Evolutionary conservation across 2,797 vertebrate species (phyloP).

Genomic region (Cheirogaleus major): DNA sequence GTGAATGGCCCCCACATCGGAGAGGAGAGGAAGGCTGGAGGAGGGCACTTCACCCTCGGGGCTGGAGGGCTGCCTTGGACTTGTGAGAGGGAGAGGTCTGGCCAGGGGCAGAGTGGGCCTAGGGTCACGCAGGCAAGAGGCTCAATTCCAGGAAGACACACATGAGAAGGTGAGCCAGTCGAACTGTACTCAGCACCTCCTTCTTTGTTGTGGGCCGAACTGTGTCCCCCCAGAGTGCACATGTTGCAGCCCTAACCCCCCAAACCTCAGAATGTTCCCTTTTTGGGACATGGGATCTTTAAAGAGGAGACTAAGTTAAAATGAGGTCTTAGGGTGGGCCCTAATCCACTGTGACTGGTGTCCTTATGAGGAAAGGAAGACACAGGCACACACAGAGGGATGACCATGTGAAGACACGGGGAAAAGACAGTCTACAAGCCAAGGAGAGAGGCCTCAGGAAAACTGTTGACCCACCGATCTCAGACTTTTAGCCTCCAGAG

Average conservation of each 20-base stretch:
- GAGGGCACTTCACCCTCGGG: not conserved
- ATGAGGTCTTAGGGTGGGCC: not conserved
- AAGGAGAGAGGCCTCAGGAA: not conserved
- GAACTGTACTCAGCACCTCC: not conserved
- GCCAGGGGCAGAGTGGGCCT: accelerated
- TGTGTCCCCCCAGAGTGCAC: not conserved
- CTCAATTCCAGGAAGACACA: not conserved
- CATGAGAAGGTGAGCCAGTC: accelerated
- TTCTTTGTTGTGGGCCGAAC: not conserved
- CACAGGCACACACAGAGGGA: not conserved
- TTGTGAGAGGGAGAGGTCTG: not conserved
- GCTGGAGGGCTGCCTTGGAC: not conserved
- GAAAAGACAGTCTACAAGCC: not conserved
- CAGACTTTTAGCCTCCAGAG: not conserved
- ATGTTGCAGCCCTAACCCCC: not conserved
- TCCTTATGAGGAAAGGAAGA: not conserved
- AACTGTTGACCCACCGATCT: not conserved
- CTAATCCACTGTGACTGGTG: not conserved
- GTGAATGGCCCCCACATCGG: accelerated
- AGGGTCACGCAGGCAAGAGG: not conserved
- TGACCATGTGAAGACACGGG: not conserved
- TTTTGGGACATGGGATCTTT: not conserved
- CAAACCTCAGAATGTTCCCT: not conserved
- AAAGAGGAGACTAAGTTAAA: not conserved
- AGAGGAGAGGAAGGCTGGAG: not conserved